Percentiles rank a stretch among this genome's conserved stretches.
Evolutionary conservation across 1,140 invertebrate species (phyloP).

Genomic region (Aphidius gifuensis): DNA sequence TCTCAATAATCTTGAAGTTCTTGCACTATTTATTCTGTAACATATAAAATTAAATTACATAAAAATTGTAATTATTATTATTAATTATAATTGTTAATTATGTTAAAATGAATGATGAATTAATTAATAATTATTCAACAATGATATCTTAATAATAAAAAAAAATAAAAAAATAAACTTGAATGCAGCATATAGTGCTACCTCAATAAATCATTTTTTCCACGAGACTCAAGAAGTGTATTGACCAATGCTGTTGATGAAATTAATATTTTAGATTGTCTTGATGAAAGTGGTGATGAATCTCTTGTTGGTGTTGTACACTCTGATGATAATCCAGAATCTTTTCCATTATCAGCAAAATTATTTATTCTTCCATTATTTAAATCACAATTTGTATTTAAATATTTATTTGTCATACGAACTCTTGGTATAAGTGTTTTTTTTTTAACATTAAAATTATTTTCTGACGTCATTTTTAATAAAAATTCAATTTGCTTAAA

Average conservation of each 20-base stretch:
- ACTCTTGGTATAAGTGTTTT: constrained; percentile 24
- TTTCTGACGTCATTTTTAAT: constrained; percentile 25
- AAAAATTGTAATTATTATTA: background rate
- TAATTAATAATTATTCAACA: background rate
- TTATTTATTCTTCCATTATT: constrained; percentile 22
- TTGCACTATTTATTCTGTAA: constrained; percentile 45
- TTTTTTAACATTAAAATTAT: constrained; percentile 30
- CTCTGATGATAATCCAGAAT: constrained; percentile 51
- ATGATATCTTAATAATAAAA: background rate
- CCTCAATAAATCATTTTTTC: constrained; percentile 37
- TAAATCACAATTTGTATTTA: constrained; percentile 4
- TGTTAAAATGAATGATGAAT: too few relatives aligned
- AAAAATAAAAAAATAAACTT: background rate
- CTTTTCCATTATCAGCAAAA: constrained; percentile 40
- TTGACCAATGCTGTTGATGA: constrained; percentile 14
- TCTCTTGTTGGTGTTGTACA: constrained; percentile 47
- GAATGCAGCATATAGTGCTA: constrained; percentile 23
- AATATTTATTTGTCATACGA: constrained; percentile 15
- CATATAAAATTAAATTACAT: constrained; percentile 22
- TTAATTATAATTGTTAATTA: background rate
- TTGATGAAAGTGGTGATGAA: constrained; percentile 40
- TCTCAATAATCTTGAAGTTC: constrained; percentile 44
- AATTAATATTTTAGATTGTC: constrained; percentile 33
- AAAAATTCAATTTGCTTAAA: too few relatives aligned
- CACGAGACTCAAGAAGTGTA: constrained; percentile 28